Evolutionary conservation across 53 echinoderm and acorn worm genomes (phyloP), one percentile per base, ranked within the genome.

Genomic region (Temnopleurus reevesii): DNA sequence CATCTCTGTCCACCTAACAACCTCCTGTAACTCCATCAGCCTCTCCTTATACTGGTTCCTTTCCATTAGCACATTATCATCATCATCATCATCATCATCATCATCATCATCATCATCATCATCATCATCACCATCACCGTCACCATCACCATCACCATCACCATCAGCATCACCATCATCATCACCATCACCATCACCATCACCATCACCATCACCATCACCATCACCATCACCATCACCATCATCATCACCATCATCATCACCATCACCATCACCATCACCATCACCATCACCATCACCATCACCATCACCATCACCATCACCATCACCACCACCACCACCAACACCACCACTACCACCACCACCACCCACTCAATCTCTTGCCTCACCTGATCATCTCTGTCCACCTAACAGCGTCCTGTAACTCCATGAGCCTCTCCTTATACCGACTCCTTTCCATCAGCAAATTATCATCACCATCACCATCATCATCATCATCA

Each of bases 1-100:
- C 94, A 96, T 96, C 82, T 95, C 97, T 7, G 97, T 96, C 97
- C 97, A 96, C 89, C 97, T 85, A 44, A 96, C 97, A 76, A 95
- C 97, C 55, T 96, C 95, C 53, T 95, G 97, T n/a, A 96, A 86
- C 25, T 95, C 95, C 97, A 96, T 96, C 45, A 96, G 76, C 12
- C 97, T 86, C 54, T 96, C 97, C 89, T 96, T 96, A 81, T 95
- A 96, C 87, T 96, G 97, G 55, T 95, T 96, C 51, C 97, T 84
- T 77, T 96, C 97, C 97, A 96, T 96, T 61, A 96, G 90, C 17
- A 96, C 97, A 28, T 71, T 19, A 28, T 36, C 36, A 71, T 34
- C 13, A 47, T 27, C 30, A 53, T 53, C 81, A 54, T 53, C 53
- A 81, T 31, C 81, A 54, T 54, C 81, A 53, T 26, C 81, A 53